Conservation (phyloP, 2,888 invertebrate species). For the Onthophagus sagittarius region DNA sequence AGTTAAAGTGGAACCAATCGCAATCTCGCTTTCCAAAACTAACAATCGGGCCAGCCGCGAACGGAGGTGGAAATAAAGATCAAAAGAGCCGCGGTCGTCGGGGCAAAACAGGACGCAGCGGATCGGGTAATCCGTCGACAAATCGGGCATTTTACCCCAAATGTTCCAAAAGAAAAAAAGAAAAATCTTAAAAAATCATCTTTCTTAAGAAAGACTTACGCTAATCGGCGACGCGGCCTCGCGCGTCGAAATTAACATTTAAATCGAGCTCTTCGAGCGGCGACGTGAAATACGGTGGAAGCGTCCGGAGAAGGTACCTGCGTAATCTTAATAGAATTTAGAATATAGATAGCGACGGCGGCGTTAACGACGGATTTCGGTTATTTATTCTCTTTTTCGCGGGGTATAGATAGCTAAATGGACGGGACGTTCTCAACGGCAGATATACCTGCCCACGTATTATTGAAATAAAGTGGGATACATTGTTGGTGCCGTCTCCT, state of each 20-base stretch:
- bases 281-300: background rate
- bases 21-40: background rate
- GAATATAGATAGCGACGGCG: constrained; percentile 13
- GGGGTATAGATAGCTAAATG: constrained; percentile 19
- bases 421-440: constrained; percentile 20
- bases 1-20: background rate
- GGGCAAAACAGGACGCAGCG: background rate
- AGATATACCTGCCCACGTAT: constrained; percentile 21
- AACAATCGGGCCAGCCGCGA: background rate
- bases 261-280: background rate
- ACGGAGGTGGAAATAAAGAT: background rate
- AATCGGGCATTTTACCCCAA: background rate
- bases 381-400: constrained; percentile 17
- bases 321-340: constrained; percentile 21
- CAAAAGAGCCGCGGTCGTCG: background rate
- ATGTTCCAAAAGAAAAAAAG: too few species aligned
- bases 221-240: background rate
- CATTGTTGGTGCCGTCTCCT: constrained; percentile 13
- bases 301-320: background rate
- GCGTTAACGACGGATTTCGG: constrained; percentile 9
- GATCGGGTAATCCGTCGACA: background rate
- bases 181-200: background rate
- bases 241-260: background rate
- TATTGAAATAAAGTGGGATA: constrained; percentile 20
- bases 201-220: background rate